Evolutionary conservation across 2,888 invertebrate genomes (phyloP).

Genomic region (Andrena hattorfiana): DNA sequence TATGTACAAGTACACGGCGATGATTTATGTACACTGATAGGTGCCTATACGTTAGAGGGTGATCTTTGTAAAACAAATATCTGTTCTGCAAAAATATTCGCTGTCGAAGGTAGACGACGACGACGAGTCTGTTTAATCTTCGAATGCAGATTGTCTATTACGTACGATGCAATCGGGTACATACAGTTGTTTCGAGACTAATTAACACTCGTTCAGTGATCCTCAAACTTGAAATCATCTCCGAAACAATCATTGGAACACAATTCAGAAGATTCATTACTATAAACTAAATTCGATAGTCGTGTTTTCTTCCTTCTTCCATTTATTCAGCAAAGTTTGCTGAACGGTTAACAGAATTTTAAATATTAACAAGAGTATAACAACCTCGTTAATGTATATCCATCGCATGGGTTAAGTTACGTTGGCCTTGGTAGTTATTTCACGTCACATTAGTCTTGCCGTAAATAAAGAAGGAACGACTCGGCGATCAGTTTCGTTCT

Average conservation of each 20-base stretch:
- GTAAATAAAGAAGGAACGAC: slow-evolving; percentile 23
- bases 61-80: slow-evolving; percentile 32
- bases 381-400: slow-evolving; percentile 5
- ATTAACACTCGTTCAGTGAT: slow-evolving; percentile 3
- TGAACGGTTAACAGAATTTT: neutral
- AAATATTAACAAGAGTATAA: neutral
- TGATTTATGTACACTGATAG: slow-evolving; percentile 48
- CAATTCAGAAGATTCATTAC: slow-evolving; percentile 8
- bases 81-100: slow-evolving; percentile 45
- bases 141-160: slow-evolving; percentile 51
- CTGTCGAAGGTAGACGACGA: slow-evolving; percentile 29
- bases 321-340: neutral
- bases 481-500: slow-evolving; percentile 19
- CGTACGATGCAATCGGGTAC: slow-evolving; percentile 28
- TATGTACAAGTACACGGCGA: slow-evolving; percentile 55
- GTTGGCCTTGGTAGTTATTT: slow-evolving; percentile 35
- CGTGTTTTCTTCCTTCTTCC: neutral
- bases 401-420: slow-evolving; percentile 43
- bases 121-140: slow-evolving; percentile 6
- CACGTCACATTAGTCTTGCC: neutral
- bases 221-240: neutral
- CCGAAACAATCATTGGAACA: slow-evolving; percentile 18
- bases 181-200: neutral
- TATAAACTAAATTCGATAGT: slow-evolving; percentile 14
- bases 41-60: neutral